Evolutionary conservation across 2,113 vertebrate species (phyloP).

Genomic region (Hippopotamus amphibius): DNA sequence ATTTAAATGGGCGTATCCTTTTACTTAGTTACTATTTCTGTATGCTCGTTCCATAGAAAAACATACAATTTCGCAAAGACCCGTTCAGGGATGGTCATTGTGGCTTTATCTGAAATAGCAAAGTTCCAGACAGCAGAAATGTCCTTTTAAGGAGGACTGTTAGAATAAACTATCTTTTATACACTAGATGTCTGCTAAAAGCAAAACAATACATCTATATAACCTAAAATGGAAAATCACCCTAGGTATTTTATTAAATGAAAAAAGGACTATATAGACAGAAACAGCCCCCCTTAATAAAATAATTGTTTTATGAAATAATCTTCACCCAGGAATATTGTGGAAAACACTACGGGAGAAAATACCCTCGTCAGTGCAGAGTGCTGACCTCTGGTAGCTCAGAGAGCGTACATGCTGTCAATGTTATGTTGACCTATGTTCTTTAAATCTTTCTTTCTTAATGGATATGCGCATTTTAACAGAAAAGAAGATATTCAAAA

Average conservation of each 20-base stretch:
- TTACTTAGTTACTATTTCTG: neutral
- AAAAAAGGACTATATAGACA: neutral
- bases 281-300: neutral
- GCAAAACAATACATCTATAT: neutral
- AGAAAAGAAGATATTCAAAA: neutral
- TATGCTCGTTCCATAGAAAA: neutral
- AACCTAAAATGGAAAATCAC: neutral
- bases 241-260: neutral
- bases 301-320: constrained; percentile 28
- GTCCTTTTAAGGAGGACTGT: neutral
- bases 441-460: neutral
- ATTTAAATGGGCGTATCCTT: neutral
- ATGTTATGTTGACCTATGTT: accelerated
- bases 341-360: neutral
- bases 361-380: neutral
- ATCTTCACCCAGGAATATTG: neutral
- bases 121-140: neutral
- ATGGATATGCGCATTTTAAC: neutral
- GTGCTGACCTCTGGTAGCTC: neutral
- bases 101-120: neutral
- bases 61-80: constrained; percentile 3
- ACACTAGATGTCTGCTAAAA: neutral
- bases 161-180: neutral
- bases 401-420: neutral
- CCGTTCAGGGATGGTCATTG: neutral